phyloP scores from a whole-genome alignment of 2,888 invertebrate genomes.

The Apamea monoglypha region DNA sequence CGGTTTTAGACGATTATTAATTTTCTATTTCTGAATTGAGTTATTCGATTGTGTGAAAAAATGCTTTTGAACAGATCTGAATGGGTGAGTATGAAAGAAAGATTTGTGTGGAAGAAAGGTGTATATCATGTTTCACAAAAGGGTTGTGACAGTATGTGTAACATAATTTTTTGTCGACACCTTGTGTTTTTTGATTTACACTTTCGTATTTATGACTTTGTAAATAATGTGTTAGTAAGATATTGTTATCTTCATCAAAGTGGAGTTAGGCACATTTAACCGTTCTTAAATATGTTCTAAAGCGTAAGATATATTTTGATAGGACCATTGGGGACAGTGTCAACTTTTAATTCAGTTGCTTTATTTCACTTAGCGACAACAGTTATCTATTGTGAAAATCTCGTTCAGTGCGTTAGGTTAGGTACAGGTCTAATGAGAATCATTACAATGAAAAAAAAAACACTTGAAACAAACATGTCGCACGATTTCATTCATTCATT shows the following conservation, averaged over 20 bases:
- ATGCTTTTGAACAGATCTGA: slow-evolving; percentile 52
- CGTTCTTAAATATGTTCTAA: slow-evolving; percentile 5
- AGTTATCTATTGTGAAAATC: not conserved
- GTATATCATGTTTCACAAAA: slow-evolving; percentile 55
- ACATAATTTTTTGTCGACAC: slow-evolving; percentile 35
- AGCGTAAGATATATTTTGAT: not conserved
- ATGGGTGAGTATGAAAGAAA: slow-evolving; percentile 42
- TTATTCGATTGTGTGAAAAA: slow-evolving; percentile 66
- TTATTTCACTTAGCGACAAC: not conserved
- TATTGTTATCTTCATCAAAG: slow-evolving; percentile 39
- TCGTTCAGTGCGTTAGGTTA: not conserved
- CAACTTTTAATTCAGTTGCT: not conserved
- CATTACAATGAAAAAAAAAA: no score
- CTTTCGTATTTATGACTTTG: slow-evolving; percentile 33
- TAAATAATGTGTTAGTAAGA: slow-evolving; percentile 21
- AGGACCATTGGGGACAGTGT: not conserved
- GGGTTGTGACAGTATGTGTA: slow-evolving; percentile 46
- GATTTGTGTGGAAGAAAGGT: slow-evolving; percentile 51
- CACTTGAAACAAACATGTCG: no score
- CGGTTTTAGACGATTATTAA: slow-evolving; percentile 71
- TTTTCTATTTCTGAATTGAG: slow-evolving; percentile 71
- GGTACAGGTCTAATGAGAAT: not conserved
- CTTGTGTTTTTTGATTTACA: slow-evolving; percentile 50
- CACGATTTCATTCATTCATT: no score
- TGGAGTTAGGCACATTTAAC: slow-evolving; percentile 26